Evolutionary conservation across 2,797 vertebrate species (phyloP), one percentile per base, ranked within the genome.

Genomic region (Echeneis naucrates): DNA sequence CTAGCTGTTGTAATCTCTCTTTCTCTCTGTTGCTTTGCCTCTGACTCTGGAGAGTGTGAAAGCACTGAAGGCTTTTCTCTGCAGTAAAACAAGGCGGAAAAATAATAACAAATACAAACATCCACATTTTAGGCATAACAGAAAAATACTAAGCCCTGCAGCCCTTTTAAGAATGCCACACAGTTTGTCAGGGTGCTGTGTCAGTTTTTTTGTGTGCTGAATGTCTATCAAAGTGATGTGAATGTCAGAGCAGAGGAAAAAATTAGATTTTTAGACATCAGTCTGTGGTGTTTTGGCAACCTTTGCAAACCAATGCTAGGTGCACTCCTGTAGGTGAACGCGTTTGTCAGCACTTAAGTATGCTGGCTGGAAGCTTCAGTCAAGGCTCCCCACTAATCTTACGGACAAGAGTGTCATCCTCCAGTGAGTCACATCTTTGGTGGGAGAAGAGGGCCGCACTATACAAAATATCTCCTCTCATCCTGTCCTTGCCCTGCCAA

Each of bases 331-430:
- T 79, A 75, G 82, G 73, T 88, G 82, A 80, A 77, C 64, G 65
- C 86, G 80, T 87, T 83, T 86, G 82, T 86, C 87, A 78, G 86
- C 88, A 92, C 85, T 88, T 92, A 78, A 48, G 67, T 64, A 77
- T 81, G 84, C 89, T 84, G 82, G 82, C 83, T 55, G 83, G 85
- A 87, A 72, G 58, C 83, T 75, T 87, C 87, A 82, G 85, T 90
- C 88, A 88, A 86, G 86, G 78, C 72, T 80, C 68, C 80, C 77
- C 83, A 86, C 91, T 89, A 88, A 92, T 93, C 91, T 91, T 59
- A 57, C 52, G 19, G 88, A 88, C 89, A 88, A 78, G 82, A 4
- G 79, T 89, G 90, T 89, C 89, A 88, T 73, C 86, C 84, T 79
- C 64, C 72, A 19, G 26, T 90, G 84, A 90, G 75, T 89, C 90